Conservation (phyloP, 2,797 vertebrate genomes). For the Cheirogaleus major region DNA sequence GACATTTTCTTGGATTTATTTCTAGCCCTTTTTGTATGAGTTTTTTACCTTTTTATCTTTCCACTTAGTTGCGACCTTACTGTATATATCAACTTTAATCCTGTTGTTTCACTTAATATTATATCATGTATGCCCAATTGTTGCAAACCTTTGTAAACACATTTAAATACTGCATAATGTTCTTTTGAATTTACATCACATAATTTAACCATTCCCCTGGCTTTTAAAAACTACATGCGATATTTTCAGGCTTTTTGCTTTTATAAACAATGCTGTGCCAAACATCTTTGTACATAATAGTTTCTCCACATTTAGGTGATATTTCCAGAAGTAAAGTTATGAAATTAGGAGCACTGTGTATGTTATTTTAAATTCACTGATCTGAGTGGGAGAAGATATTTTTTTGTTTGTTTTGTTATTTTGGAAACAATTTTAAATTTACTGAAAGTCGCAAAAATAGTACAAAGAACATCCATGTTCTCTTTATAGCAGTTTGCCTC, state of each 20-base stretch:
- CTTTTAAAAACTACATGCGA: not conserved
- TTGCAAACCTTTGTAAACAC: not conserved
- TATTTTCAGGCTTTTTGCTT: not conserved
- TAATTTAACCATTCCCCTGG: not conserved
- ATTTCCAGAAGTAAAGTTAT: not conserved
- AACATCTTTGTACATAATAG: not conserved
- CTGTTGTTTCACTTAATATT: not conserved
- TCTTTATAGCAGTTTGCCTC: not conserved
- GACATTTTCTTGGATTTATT: constrained; percentile 22
- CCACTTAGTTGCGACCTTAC: not conserved
- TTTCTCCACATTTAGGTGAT: not conserved
- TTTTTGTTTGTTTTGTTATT: not conserved
- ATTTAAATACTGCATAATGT: not conserved
- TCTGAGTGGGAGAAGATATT: not conserved
- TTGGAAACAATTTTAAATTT: not conserved
- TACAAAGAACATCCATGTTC: not conserved
- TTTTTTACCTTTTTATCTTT: not conserved
- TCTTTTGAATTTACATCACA: not conserved
- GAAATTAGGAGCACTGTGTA: not conserved
- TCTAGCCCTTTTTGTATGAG: not conserved
- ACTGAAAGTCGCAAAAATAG: not conserved
- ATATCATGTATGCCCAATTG: not conserved
- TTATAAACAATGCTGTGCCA: not conserved
- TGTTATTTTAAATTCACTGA: constrained; percentile 43
- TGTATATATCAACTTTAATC: not conserved